Base-by-base conservation (phyloP, 2,888 invertebrate species). In the Dichetophora obliterata region DNA sequence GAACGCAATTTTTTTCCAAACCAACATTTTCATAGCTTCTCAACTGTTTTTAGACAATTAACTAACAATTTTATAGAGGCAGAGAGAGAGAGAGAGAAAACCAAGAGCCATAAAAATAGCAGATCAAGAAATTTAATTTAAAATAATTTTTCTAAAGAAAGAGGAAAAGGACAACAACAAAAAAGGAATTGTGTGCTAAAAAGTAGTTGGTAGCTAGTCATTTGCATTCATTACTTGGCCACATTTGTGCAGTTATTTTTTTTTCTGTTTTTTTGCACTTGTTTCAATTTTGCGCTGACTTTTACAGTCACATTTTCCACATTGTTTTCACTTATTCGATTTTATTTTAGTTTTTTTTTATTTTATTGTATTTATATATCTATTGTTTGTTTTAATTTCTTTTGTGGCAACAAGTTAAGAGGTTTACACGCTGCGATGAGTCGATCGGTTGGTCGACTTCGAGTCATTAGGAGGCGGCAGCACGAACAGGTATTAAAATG, bases 381-480 rank as follows among this genome's bases (percentile, higher is more conserved):
- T 65, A 31, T 65, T 1, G 14, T 34, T n/a, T 19, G 31, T 69
- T 69, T n/a, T 37, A 54, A 52, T 69, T 52, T 54, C 24, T 27
- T 71, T 57, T 14, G 24, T 27, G 71, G 71, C 71, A 71, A 71
- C 54, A 54, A 65, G 74, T 65, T 65, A 66, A 66, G 66, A 22
- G 54, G 65, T 19, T 66, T 54, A 34, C 74, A 74, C 74, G 74
- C 50, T 34, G 50, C 74, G 52, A 34, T 19, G 34, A 4, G 65
- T 34, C 19, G 16, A 22, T 37, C 34, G 54, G 27, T 66, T 14
- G 73, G 65, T 65, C 73, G 73, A 52, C 61, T 9, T 27, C 31
- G 31, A 66, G 52, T 37, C 66, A 34, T 74, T 74, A 74, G 66
- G 54, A 74, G 34, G 43, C 63, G 61, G 52, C 50, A 50, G 48